Evolutionary conservation across 1,140 invertebrate species (phyloP).

Genomic region (Acromyrmex charruanus): DNA sequence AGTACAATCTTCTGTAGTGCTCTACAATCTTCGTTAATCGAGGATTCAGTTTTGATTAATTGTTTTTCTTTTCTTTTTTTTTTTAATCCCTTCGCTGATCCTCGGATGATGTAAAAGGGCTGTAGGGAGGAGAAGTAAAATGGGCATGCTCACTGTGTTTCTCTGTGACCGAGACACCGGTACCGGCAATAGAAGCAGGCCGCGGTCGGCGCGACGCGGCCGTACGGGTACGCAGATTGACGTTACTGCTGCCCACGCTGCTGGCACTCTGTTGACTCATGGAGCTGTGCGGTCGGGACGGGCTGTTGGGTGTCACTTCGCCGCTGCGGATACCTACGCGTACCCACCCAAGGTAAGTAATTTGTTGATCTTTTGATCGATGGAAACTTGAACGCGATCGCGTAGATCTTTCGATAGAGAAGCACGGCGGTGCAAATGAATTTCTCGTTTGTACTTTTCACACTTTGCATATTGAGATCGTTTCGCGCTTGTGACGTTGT

Average conservation of each 20-base stretch:
- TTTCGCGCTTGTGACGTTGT: conserved; percentile 4
- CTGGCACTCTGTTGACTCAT: conserved; percentile 90
- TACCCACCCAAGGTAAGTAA: conserved; percentile 79
- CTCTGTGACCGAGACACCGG: conserved; percentile 90
- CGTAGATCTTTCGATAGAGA: conserved; percentile 29
- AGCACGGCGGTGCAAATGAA: conserved; percentile 34
- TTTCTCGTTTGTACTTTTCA: neutral
- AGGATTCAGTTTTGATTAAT: neutral
- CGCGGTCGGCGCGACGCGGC: conserved; percentile 90
- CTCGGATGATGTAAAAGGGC: conserved; percentile 1
- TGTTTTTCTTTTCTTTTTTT: neutral
- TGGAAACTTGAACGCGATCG: conserved; percentile 52
- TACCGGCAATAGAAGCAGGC: conserved; percentile 94
- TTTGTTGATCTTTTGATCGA: conserved; percentile 66
- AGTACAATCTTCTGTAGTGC: no score
- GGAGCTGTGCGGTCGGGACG: conserved; percentile 93
- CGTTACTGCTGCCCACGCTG: conserved; percentile 87
- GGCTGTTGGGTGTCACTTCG: conserved; percentile 90
- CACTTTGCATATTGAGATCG: conserved; percentile 10
- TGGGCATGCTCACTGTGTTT: conserved; percentile 86
- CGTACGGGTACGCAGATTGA: conserved; percentile 87
- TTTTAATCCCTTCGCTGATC: neutral
- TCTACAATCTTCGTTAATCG: neutral
- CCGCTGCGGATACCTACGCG: conserved; percentile 89
- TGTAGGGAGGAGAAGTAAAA: conserved; percentile 62